Base-by-base conservation (phyloP, 2,888 invertebrate genomes). In the Diaphora mendica region DNA sequence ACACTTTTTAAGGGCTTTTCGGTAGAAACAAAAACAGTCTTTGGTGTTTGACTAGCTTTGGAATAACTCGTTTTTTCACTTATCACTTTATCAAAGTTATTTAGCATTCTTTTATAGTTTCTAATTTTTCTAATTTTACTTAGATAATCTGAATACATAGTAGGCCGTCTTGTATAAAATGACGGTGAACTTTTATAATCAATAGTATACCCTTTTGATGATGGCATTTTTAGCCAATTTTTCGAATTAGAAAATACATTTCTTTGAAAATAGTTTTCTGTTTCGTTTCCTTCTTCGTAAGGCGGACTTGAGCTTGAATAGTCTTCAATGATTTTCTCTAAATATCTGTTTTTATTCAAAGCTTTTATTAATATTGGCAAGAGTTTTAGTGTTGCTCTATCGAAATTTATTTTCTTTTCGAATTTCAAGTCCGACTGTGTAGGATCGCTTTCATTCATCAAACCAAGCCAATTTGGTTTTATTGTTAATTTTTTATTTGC, bases 61-160 rank as follows among this genome's bases (percentile, higher is more conserved):
- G 64, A 44, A 51, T 42, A 51, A 51, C 26, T 83, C 42, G 87
- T 86, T 85, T 85, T 93, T 17, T 91, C 91, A 72, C 79, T 90
- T 33, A 92, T 89, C 91, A 93, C 93, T 87, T 93, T 93, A 75
- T 93, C 90, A 3, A 94, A 87, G 79, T 93, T 93, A 69, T 91
- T 91, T 71, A 92, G 84, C n/a, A 93, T 88, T 81, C 92, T 89
- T 80, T 93, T 86, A 74, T 93, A 91, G 69, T 93, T 91, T 82
- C 91, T 91, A 48, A 91, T 89, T 82, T 94, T 93, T 78, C 91
- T 90, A 42, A 89, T 86, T 86, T 91, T 95, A 11, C 86, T 88
- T 26, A 94, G 91, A 74, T 92, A 92, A 23, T 96, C 95, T 7
- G 92, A 89, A 23, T 92, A 89, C 55, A 91, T 91, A 5, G 86